Evolutionary conservation across 2,113 vertebrate species (phyloP).

Genomic region (Scomber japonicus): DNA sequence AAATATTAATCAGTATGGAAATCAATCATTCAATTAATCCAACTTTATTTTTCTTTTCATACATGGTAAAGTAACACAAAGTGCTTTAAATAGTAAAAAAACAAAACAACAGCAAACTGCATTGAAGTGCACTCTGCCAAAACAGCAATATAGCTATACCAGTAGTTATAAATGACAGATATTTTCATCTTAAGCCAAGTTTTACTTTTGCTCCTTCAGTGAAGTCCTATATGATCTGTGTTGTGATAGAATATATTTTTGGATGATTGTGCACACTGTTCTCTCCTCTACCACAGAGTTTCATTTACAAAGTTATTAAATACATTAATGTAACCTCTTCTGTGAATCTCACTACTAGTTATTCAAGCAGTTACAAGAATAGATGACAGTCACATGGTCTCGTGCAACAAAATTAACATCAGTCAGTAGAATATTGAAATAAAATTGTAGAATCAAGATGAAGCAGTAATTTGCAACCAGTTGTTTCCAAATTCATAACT

Average conservation of each 20-base stretch:
- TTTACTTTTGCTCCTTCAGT: no score
- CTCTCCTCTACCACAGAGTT: not conserved
- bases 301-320: not conserved
- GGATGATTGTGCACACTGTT: not conserved
- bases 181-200: no score
- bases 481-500: not conserved
- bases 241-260: not conserved
- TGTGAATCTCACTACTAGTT: no score
- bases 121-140: no score
- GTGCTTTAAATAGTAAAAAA: no score
- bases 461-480: not conserved
- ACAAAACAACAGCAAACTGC: no score
- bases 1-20: no score
- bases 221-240: not conserved
- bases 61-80: no score
- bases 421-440: not conserved
- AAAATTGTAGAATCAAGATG: not conserved
- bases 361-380: not conserved
- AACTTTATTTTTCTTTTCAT: no score
- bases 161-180: no score
- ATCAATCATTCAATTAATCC: no score
- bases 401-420: not conserved
- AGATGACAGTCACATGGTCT: not conserved
- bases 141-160: no score
- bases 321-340: not conserved